phyloP scores from a whole-genome alignment of 2,113 vertebrate genomes.

The Hydropotes inermis region DNA sequence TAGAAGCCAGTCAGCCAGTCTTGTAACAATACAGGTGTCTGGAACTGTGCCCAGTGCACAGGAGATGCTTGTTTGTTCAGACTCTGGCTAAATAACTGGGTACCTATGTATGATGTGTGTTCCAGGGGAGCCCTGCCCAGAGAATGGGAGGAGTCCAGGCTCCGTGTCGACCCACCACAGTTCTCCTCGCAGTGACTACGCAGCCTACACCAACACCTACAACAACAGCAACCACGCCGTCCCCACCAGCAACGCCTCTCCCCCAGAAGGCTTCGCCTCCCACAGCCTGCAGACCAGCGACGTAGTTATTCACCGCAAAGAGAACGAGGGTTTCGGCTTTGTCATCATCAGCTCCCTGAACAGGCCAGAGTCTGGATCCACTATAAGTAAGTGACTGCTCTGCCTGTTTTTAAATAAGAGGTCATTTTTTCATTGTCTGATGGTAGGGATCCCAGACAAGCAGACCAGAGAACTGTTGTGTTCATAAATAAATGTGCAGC shows the following conservation, averaged over 20 bases:
- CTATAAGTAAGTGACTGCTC: constrained; percentile 87
- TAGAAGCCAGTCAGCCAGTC: not conserved
- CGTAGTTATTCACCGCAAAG: constrained; percentile 94
- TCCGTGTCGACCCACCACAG: constrained; percentile 96
- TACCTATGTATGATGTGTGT: not conserved
- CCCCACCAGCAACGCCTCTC: constrained; percentile 80
- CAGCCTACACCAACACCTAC: constrained; percentile 88
- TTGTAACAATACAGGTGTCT: too few relatives aligned
- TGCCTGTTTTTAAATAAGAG: not conserved
- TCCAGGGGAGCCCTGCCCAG: constrained; percentile 92
- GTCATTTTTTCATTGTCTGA: not conserved
- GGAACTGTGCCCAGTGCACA: not conserved
- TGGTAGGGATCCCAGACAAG: not conserved
- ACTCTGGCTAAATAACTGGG: not conserved
- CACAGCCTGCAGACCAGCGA: constrained; percentile 90
- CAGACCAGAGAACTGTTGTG: not conserved
- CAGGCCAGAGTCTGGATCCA: constrained; percentile 89
- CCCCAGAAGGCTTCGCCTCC: constrained; percentile 83
- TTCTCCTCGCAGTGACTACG: constrained; percentile 94
- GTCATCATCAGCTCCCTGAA: constrained; percentile 99
- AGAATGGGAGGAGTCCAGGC: constrained; percentile 95
- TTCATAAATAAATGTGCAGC: too few relatives aligned
- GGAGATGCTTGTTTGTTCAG: not conserved
- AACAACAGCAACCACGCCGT: constrained; percentile 87
- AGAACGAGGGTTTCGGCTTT: constrained; percentile 98